Percentiles rank a stretch among this genome's conserved stretches.
These are phyloP conservation scores for Clanis bilineata DNA, from an alignment of 2,888 invertebrate genomes.

Conservation along the genomic window DNA sequence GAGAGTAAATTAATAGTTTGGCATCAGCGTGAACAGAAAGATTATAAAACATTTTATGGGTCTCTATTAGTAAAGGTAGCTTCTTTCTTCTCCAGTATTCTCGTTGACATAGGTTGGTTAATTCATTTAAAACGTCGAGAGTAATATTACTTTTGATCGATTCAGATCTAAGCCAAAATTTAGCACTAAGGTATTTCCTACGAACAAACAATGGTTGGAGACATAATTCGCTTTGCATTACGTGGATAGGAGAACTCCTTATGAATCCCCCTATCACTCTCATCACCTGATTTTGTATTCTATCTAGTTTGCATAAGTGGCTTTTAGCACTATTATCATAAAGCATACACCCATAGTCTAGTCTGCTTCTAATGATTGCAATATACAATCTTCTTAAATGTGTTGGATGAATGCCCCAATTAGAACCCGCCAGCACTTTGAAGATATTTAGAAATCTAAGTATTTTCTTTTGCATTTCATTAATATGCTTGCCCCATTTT, in stretches of 20 bases:
- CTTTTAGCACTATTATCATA: conserved; percentile 21
- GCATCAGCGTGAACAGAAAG: background rate
- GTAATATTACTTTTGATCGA: background rate
- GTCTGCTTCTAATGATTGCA: conserved; percentile 27
- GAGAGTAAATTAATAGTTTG: background rate
- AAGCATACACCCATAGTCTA: conserved; percentile 29
- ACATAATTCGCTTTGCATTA: background rate
- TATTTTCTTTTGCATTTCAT: background rate
- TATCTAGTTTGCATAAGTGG: conserved; percentile 26
- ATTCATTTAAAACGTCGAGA: background rate
- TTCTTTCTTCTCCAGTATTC: background rate
- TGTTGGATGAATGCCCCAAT: conserved; percentile 35
- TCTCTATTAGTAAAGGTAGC: background rate
- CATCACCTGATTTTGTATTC: conserved; percentile 24
- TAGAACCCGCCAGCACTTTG: conserved; percentile 30
- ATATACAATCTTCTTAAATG: conserved; percentile 32
- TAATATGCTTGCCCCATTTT: background rate
- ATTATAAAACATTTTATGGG: background rate
- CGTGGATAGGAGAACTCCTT: conserved; percentile 1
- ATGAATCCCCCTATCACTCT: background rate
- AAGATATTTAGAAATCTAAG: conserved; percentile 24
- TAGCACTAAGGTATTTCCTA: background rate
- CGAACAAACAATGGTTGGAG: too few relatives aligned
- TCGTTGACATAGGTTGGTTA: background rate
- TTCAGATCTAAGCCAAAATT: background rate